Percentiles rank a stretch among this genome's conserved stretches.
Evolutionary conservation across 2,888 invertebrate genomes (phyloP).

Genomic region (Sialis fuliginosa): DNA sequence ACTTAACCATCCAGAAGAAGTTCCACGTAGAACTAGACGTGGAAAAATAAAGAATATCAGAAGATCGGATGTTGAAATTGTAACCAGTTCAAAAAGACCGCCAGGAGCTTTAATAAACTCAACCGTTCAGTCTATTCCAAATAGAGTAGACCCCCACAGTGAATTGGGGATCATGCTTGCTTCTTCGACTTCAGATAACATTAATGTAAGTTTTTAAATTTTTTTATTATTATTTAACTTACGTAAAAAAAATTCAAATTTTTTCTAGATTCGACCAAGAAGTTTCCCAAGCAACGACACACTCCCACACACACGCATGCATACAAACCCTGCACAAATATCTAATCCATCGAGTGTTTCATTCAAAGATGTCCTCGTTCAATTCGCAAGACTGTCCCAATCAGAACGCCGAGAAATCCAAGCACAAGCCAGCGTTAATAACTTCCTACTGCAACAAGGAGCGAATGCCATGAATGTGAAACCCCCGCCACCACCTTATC

Average conservation of each 20-base stretch:
- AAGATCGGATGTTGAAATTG: slow-evolving; percentile 17
- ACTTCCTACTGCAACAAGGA: slow-evolving; percentile 7
- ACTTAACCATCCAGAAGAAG: slow-evolving; percentile 54
- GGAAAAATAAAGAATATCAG: slow-evolving; percentile 31
- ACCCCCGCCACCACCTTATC: slow-evolving; percentile 51
- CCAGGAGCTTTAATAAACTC: neutral
- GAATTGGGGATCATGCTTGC: slow-evolving; percentile 20
- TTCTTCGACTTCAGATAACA: slow-evolving; percentile 18
- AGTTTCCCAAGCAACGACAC: slow-evolving; percentile 33
- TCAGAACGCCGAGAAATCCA: slow-evolving; percentile 26
- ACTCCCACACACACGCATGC: slow-evolving; percentile 24
- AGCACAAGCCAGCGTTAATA: slow-evolving; percentile 10
- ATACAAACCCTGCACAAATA: slow-evolving; percentile 21
- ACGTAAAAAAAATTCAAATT: neutral
- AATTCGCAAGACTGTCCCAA: slow-evolving; percentile 47
- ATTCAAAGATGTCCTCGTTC: slow-evolving; percentile 59
- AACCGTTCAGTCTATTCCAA: slow-evolving; percentile 7
- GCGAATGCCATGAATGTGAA: slow-evolving; percentile 25
- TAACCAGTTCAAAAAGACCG: slow-evolving; percentile 5
- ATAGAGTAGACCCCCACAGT: slow-evolving; percentile 16
- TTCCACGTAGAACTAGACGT: slow-evolving; percentile 46
- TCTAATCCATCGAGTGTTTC: slow-evolving; percentile 25
- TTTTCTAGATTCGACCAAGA: slow-evolving; percentile 17
- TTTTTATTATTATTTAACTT: neutral
- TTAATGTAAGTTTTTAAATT: slow-evolving; percentile 13